Conservation (phyloP, 2,797 vertebrate genomes). For the Labroides dimidiatus region DNA sequence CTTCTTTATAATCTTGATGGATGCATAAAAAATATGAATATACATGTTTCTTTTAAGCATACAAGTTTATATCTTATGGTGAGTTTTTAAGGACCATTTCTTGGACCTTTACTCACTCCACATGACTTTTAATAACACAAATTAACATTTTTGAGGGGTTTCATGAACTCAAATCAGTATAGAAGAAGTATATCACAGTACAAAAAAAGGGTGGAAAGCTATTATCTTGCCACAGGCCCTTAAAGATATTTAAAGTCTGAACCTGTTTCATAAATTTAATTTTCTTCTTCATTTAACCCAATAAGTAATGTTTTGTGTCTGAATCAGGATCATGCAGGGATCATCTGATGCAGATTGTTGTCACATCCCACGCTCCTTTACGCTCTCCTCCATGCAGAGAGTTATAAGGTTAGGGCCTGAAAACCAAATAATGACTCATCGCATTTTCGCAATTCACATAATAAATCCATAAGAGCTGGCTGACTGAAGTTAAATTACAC, state of each 20-base stretch:
- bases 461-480: slow-evolving; percentile 10
- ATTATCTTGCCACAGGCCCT: too few species aligned
- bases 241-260: too few species aligned
- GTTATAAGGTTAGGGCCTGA: neutral
- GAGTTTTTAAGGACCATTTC: neutral
- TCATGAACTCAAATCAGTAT: too few species aligned
- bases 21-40: neutral
- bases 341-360: neutral
- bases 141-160: too few species aligned
- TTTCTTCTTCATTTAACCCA: neutral
- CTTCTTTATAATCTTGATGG: neutral
- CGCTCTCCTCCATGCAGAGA: neutral
- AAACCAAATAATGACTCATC: slow-evolving; percentile 12
- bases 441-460: neutral
- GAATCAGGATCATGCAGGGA: neutral
- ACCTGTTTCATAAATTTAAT: neutral
- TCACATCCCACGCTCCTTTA: neutral
- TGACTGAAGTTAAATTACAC: slow-evolving; percentile 16
- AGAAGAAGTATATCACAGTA: too few species aligned
- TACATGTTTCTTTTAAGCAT: too few species aligned
- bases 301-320: neutral
- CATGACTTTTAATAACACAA: too few species aligned
- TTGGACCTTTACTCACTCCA: slow-evolving; percentile 1
- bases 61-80: neutral
- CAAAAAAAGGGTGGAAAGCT: too few species aligned